A percentile compares a stretch with the other conserved stretches of the same genome.
phyloP scores from a whole-genome alignment of 2,797 vertebrate species.

The Bradypodion pumilum region DNA sequence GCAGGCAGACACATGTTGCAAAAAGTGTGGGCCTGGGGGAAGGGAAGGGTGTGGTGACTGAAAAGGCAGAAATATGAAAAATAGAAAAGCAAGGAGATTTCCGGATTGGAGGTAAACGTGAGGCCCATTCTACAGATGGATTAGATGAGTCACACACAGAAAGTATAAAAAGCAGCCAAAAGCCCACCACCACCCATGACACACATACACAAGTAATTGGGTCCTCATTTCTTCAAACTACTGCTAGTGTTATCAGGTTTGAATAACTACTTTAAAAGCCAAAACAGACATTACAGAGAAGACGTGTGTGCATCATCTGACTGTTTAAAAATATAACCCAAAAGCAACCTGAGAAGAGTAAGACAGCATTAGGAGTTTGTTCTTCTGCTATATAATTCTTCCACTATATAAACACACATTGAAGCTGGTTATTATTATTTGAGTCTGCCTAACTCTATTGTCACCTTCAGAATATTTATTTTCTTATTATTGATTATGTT shows the following conservation, averaged over 20 bases:
- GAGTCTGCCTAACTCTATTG: too few species aligned
- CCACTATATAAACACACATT: too few species aligned
- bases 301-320: neutral
- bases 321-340: too few species aligned
- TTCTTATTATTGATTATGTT: too few species aligned
- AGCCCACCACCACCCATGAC: neutral
- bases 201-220: too few species aligned
- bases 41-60: neutral
- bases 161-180: neutral
- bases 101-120: neutral
- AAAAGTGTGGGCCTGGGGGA: neutral
- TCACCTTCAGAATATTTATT: too few species aligned
- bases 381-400: accelerated
- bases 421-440: too few species aligned
- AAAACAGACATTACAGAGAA: neutral
- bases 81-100: constrained; percentile 17
- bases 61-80: neutral
- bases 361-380: neutral
- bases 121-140: constrained; percentile 15
- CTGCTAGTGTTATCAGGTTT: neutral
- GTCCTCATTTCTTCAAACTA: neutral
- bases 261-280: neutral
- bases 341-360: neutral
- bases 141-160: constrained; percentile 3
- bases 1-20: too few species aligned